Evolutionary conservation across 2,113 vertebrate genomes (phyloP).

Genomic region (Pseudorectes ferrugineus): DNA sequence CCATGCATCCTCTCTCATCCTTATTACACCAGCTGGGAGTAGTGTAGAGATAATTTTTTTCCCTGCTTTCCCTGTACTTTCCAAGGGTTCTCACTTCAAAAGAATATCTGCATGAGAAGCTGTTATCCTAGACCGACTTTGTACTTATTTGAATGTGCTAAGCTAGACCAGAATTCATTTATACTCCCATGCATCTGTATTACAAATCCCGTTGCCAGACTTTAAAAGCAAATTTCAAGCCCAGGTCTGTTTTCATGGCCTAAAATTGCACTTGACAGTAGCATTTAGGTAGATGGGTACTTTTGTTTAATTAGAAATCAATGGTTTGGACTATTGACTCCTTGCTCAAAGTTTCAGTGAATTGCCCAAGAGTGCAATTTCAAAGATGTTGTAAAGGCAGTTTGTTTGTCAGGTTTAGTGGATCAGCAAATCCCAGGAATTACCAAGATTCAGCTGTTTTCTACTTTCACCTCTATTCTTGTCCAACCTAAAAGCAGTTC

Average conservation of each 20-base stretch:
- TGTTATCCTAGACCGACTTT: neutral
- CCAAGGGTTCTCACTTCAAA: neutral
- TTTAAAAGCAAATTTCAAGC: neutral
- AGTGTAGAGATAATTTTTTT: neutral
- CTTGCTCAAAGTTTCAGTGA: conserved; percentile 38
- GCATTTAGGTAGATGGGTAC: neutral
- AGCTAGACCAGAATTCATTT: neutral
- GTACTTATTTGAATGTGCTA: neutral
- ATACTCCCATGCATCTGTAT: neutral
- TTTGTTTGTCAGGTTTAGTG: conserved; percentile 43
- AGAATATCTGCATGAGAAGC: neutral
- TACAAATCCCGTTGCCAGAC: neutral
- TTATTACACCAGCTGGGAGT: neutral
- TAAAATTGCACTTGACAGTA: neutral
- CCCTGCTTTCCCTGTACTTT: neutral
- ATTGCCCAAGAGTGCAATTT: conserved; percentile 5
- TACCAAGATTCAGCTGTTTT: conserved; percentile 44
- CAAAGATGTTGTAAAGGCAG: neutral
- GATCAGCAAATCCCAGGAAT: conserved; percentile 57
- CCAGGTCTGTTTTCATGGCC: neutral
- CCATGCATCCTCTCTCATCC: neutral
- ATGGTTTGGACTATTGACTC: conserved; percentile 51
- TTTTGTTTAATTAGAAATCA: conserved; percentile 48
- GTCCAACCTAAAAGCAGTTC: neutral
- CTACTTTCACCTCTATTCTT: conserved; percentile 45